Base-by-base conservation (phyloP, 2,113 vertebrate genomes). In the Chaenogobius annularis region DNA sequence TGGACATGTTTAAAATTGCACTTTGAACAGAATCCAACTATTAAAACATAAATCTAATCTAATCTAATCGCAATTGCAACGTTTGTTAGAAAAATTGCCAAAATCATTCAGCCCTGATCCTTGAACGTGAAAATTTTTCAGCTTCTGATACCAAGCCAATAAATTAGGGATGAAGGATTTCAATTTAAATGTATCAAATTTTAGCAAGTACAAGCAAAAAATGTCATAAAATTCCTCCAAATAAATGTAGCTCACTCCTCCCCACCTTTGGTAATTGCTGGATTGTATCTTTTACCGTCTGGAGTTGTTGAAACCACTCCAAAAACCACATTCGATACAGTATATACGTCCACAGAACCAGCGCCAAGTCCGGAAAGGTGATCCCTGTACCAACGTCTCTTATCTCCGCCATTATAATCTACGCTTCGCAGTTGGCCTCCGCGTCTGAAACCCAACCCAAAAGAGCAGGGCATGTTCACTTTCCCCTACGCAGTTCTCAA, bases 341-440 rank as follows among this genome's bases (percentile, higher is more conserved):
- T 26, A 66, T 26, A 66, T 74, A 59, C 52, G 48, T 79, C 68
- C 48, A 64, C n/a, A 48, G 55, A 4, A 26, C n/a, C 0, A 7
- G 20, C 31, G 66, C 68, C 63, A 72, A 31, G 12, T n/a, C 59
- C 7, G 23, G 81, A 84, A 89, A 90, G 66, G 31, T 43, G 73
- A 91, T 86, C 72, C 9, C 6, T 54, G 19, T 72, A 81, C 70
- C 77, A 68, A 37, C 82, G 83, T 84, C 83, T 82, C 87, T 92
- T 92, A 92, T 91, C 88, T 63, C 82, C 59, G 82, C 46, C 69
- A 50, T 75, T 78, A 82, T 89, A 88, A 89, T 91, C 73, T 80
- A 62, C 77, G 82, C 75, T 74, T 17, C 35, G 68, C 43, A 75
- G 79, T 86, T 40, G 73, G 72, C 83, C 75, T 73, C 72, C 81